These are phyloP conservation scores for Tichodroma muraria DNA, from an alignment of 2,113 vertebrate genomes.

Conservation along the genomic window DNA sequence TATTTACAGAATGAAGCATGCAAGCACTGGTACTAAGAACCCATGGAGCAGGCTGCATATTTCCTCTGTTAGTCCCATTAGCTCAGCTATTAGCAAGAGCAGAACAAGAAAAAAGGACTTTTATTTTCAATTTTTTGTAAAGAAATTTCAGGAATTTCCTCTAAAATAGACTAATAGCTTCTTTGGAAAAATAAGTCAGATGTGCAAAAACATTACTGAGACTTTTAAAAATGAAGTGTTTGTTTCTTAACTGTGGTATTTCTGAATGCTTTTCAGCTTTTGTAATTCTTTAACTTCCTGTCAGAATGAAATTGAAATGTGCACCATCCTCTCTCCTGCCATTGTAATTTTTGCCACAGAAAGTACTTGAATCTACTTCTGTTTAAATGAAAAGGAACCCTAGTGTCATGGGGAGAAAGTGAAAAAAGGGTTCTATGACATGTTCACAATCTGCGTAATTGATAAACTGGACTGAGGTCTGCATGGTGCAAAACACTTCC, in stretches of 20 bases:
- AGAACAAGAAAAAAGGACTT: not conserved
- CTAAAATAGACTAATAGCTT: not conserved
- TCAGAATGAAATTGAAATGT: not conserved
- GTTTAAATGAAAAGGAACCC: not conserved
- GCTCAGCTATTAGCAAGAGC: not conserved
- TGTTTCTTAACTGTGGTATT: not conserved
- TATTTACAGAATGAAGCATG: not conserved
- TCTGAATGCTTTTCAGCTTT: not conserved
- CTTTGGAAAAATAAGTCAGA: not conserved
- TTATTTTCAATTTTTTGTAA: not conserved
- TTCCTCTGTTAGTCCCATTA: not conserved
- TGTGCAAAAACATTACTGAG: not conserved
- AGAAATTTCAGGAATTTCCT: not conserved
- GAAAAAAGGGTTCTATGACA: not conserved
- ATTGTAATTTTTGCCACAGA: not conserved
- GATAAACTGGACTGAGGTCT: not conserved
- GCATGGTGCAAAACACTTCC: not conserved
- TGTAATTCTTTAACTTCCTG: not conserved
- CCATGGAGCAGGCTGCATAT: not conserved
- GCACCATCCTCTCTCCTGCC: rapidly evolving
- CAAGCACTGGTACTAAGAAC: not conserved
- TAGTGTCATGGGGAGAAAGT: not conserved
- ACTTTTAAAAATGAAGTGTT: not conserved
- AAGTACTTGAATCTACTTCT: not conserved
- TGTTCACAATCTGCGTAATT: not conserved